phyloP scores from a whole-genome alignment of 1,140 invertebrate species.

The Drosophila ogumai region DNA sequence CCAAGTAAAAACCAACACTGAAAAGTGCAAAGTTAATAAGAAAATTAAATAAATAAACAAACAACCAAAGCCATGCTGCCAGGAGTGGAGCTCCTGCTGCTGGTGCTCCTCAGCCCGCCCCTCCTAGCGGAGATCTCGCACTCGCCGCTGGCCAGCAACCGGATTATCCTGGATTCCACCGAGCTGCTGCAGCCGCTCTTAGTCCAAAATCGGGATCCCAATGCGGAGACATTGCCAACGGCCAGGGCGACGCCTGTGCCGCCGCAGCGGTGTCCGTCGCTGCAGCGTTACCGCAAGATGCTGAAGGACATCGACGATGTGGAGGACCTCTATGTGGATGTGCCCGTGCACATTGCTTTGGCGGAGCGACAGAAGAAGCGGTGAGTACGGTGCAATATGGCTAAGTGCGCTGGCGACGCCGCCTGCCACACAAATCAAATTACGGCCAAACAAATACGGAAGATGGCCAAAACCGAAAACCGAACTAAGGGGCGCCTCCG shows the following conservation, averaged over 20 bases:
- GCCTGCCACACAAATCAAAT: constrained; percentile 78
- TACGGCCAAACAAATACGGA: constrained; percentile 71
- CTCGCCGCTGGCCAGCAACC: constrained; percentile 57
- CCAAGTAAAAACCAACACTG: not conserved
- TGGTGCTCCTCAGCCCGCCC: constrained; percentile 38
- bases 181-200: constrained; percentile 9
- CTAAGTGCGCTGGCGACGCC: constrained; percentile 77
- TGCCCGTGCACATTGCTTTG: constrained; percentile 75
- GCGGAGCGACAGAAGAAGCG: constrained; percentile 75
- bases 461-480: constrained; percentile 32
- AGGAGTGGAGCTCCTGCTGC: constrained; percentile 44
- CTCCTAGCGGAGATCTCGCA: constrained; percentile 62
- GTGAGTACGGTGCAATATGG: constrained; percentile 68
- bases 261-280: constrained; percentile 51
- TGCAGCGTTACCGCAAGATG: constrained; percentile 66
- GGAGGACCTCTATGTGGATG: constrained; percentile 80
- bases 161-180: constrained; percentile 48
- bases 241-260: constrained; percentile 22
- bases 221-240: not conserved
- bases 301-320: constrained; percentile 76
- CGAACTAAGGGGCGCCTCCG: constrained; percentile 38
- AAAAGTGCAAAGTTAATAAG: constrained; percentile 8
- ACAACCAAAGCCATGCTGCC: constrained; percentile 17
- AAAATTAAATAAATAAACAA: not conserved
- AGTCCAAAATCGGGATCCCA: not conserved